Evolutionary conservation across 2,797 vertebrate species (phyloP).

Genomic region (Pagetopsis macropterus): DNA sequence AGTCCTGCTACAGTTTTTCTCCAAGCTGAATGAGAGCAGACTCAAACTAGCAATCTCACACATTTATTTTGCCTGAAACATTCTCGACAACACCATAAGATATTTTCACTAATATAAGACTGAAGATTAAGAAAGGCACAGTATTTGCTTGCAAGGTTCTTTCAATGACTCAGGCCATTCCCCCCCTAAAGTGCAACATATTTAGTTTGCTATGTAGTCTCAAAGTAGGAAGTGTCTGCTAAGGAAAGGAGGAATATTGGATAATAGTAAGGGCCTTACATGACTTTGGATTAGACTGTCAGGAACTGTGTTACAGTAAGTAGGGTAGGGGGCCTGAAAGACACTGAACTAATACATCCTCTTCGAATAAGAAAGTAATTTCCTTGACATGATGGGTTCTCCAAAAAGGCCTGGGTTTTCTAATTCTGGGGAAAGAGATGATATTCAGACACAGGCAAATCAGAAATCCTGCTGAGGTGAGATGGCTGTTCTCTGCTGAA

Average conservation of each 20-base stretch:
- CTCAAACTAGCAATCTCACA: constrained; percentile 47
- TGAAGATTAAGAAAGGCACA: constrained; percentile 10
- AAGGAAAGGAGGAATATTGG: constrained; percentile 2
- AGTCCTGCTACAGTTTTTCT: constrained; percentile 50
- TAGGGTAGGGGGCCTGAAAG: constrained; percentile 64
- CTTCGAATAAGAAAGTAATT: constrained; percentile 65
- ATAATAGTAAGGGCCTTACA: constrained; percentile 45
- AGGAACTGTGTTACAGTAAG: constrained; percentile 43
- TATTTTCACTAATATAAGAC: constrained; percentile 18
- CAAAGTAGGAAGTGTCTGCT: constrained; percentile 45
- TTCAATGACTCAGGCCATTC: constrained; percentile 51
- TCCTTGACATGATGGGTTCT: constrained; percentile 69
- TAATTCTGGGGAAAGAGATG: constrained; percentile 57
- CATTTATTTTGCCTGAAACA: constrained; percentile 40
- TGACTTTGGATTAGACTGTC: constrained; percentile 67
- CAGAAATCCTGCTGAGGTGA: constrained; percentile 67
- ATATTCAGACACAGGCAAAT: constrained; percentile 68
- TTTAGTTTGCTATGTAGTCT: constrained; percentile 47
- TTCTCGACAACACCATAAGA: constrained; percentile 17
- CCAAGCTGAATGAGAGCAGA: constrained; percentile 36
- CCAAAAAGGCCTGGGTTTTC: constrained; percentile 44
- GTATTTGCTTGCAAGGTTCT: constrained; percentile 21
- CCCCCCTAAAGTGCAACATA: constrained; percentile 34
- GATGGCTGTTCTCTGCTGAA: constrained; percentile 35
- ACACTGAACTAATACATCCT: constrained; percentile 60